phyloP scores from a whole-genome alignment of 2,888 invertebrate species.

The Tanaodytes sp. region DNA sequence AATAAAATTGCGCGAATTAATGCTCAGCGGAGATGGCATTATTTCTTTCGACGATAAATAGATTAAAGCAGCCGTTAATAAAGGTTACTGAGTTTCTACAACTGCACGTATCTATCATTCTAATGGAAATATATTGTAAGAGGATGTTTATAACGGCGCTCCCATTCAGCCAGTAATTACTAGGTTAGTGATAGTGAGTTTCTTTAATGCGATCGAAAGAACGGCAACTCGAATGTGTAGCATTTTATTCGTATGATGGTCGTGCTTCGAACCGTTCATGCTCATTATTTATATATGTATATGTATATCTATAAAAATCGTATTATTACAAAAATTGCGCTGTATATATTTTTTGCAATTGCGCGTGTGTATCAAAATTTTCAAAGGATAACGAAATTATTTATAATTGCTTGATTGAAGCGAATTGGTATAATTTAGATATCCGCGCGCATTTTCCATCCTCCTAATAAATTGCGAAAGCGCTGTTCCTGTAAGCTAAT shows the following conservation, averaged over 20 bases:
- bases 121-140: conserved; percentile 54
- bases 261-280: too few species aligned
- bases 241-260: conserved; percentile 19
- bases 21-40: conserved; percentile 49
- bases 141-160: conserved; percentile 52
- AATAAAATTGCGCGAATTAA: conserved; percentile 51
- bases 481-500: conserved; percentile 57
- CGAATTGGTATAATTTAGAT: conserved; percentile 65
- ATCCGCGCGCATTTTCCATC: conserved; percentile 55
- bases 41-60: conserved; percentile 52
- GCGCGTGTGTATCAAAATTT: conserved; percentile 56
- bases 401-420: conserved; percentile 66
- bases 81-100: conserved; percentile 53
- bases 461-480: conserved; percentile 63
- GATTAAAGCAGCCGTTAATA: conserved; percentile 53
- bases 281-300: too few species aligned
- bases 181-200: conserved; percentile 62
- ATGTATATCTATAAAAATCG: too few species aligned
- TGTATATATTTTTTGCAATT: too few species aligned
- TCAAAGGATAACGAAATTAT: conserved; percentile 63
- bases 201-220: conserved; percentile 42
- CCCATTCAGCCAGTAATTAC: conserved; percentile 61
- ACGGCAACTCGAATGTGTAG: conserved; percentile 17
- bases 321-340: too few species aligned
- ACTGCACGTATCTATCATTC: conserved; percentile 51